Evolutionary conservation across 2,113 vertebrate species (phyloP).

Genomic region (Gymnorhina tibicen): DNA sequence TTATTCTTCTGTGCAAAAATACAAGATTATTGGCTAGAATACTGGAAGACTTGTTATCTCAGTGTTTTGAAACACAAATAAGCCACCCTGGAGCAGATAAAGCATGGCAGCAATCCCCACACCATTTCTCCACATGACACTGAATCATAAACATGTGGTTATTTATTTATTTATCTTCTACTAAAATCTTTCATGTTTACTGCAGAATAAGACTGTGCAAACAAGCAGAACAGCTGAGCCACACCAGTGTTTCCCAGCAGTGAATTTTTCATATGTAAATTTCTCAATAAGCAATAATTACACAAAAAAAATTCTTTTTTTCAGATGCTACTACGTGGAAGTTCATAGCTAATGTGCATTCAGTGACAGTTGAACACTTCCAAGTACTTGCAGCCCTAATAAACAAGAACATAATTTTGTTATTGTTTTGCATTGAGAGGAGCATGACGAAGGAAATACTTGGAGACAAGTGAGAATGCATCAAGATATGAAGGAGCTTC

Average conservation of each 20-base stretch:
- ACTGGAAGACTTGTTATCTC: not conserved
- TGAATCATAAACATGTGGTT: not conserved
- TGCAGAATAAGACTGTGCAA: not conserved
- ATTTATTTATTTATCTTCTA: not conserved
- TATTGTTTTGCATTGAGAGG: not conserved
- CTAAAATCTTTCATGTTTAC: not conserved
- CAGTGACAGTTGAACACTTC: not conserved
- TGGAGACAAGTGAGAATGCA: not conserved
- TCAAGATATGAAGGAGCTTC: not conserved
- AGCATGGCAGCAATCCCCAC: not conserved
- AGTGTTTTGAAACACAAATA: not conserved
- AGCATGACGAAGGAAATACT: not conserved
- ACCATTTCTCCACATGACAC: not conserved
- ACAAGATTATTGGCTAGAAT: not conserved
- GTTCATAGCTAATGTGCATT: not conserved
- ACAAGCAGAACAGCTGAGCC: not conserved
- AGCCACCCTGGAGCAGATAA: not conserved
- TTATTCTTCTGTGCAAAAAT: not conserved
- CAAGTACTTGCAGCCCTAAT: not conserved
- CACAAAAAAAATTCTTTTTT: not conserved
- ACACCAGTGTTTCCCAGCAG: not conserved
- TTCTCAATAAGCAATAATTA: not conserved
- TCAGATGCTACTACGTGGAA: not conserved
- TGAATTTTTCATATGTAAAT: not conserved
- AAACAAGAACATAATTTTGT: not conserved